Conservation (phyloP, 2,888 invertebrate species). For the Willowsia nigromaculata region DNA sequence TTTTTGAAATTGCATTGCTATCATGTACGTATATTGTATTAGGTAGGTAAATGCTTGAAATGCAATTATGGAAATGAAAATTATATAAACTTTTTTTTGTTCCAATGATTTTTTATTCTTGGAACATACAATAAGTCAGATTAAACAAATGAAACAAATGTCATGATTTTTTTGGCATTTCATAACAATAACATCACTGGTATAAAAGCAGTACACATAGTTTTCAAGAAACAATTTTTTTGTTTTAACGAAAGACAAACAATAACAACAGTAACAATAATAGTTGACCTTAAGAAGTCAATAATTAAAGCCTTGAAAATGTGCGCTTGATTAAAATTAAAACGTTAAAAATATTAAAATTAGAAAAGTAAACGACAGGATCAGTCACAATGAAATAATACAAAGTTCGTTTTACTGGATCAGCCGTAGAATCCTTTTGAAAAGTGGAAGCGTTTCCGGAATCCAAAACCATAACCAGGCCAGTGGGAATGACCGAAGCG, state of each 20-base stretch:
- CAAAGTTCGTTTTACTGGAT: neutral
- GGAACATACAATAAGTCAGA: slow-evolving; percentile 27
- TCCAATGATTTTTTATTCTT: slow-evolving; percentile 42
- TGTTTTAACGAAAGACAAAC: neutral
- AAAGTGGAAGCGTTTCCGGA: slow-evolving; percentile 58
- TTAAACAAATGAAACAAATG: slow-evolving; percentile 45
- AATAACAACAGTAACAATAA: neutral
- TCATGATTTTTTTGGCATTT: slow-evolving; percentile 43
- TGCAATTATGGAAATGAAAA: neutral
- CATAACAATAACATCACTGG: slow-evolving; percentile 59
- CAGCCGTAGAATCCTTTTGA: slow-evolving; percentile 53
- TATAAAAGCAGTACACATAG: slow-evolving; percentile 41
- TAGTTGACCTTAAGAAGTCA: no score
- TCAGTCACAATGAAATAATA: slow-evolving; percentile 39
- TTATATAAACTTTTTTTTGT: neutral
- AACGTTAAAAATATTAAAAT: neutral
- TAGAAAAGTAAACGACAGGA: slow-evolving; percentile 43
- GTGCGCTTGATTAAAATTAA: neutral
- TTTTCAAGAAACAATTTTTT: neutral
- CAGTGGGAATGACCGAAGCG: neutral
- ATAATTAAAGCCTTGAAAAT: no score
- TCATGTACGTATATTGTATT: no score
- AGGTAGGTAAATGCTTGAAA: no score
- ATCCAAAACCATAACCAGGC: slow-evolving; percentile 52
- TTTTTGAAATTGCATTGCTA: no score